Conservation (phyloP, 2,797 vertebrate genomes). For the Sebastiscus albofasciatus region DNA sequence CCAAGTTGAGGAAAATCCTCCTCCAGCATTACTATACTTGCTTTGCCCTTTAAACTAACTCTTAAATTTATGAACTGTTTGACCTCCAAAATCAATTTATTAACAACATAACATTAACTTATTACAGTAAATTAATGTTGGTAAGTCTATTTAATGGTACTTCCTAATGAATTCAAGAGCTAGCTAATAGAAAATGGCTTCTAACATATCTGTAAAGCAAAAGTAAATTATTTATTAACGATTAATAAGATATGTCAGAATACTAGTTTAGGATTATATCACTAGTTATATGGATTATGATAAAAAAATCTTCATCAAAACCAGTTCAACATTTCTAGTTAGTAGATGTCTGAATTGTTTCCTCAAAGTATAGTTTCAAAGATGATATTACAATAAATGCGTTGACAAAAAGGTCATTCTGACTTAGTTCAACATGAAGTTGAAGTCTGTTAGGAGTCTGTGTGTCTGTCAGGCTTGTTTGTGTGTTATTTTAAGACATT, state of each 20-base stretch:
- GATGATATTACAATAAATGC: background rate
- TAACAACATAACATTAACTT: background rate
- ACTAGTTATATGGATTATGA: background rate
- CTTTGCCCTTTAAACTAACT: background rate
- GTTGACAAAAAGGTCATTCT: background rate
- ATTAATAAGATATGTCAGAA: background rate
- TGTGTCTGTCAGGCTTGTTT: conserved; percentile 2
- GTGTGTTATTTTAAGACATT: conserved; percentile 31
- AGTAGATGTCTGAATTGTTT: background rate
- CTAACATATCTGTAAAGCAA: background rate
- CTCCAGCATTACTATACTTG: background rate
- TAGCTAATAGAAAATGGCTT: background rate
- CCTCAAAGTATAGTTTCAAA: background rate
- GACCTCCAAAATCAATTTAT: too few relatives aligned
- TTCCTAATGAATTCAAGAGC: background rate
- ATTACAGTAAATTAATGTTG: background rate
- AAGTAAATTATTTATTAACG: background rate
- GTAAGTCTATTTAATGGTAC: background rate
- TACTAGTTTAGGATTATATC: too few relatives aligned
- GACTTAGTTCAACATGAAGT: background rate
- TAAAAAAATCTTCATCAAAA: background rate
- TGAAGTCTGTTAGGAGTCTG: background rate
- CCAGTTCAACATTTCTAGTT: background rate
- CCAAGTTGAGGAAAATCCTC: background rate
- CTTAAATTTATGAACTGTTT: too few relatives aligned